Evolutionary conservation across 2,113 vertebrate genomes (phyloP).

Genomic region (Herpailurus yagouaroundi): DNA sequence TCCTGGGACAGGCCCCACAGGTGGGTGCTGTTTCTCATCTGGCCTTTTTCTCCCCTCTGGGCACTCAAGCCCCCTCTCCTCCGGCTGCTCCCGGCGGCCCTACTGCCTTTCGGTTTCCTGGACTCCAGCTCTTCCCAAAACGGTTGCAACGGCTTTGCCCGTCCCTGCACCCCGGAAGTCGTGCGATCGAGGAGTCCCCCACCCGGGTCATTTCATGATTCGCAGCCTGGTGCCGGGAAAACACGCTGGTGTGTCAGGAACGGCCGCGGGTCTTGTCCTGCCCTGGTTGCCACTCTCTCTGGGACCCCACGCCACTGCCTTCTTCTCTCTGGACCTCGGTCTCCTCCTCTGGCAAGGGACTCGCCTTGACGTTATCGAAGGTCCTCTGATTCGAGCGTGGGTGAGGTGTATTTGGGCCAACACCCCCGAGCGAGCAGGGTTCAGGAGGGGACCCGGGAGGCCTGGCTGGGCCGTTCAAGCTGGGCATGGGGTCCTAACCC

Average conservation of each 20-base stretch:
- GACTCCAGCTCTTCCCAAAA: background rate
- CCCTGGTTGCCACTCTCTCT: background rate
- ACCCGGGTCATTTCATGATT: background rate
- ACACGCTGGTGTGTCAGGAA: fast-evolving
- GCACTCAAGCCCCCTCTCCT: no score
- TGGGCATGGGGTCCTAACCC: background rate
- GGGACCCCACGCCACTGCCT: background rate
- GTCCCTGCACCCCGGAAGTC: background rate
- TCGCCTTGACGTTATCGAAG: background rate
- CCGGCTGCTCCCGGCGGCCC: background rate
- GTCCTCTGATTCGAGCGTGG: background rate
- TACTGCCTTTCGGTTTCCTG: background rate
- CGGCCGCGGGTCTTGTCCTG: fast-evolving
- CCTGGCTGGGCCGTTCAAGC: fast-evolving
- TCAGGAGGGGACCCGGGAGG: background rate
- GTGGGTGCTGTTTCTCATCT: background rate
- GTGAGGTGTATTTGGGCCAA: fast-evolving
- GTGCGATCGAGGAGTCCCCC: background rate
- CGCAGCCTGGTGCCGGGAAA: background rate
- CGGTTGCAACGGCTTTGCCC: fast-evolving
- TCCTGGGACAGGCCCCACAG: background rate
- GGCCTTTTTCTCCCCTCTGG: background rate
- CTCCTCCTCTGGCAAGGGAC: background rate
- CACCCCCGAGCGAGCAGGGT: background rate
- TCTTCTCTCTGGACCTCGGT: background rate